These are phyloP conservation scores for Hypsopygia costalis DNA, from an alignment of 2,888 invertebrate genomes.

Conservation along the genomic window DNA sequence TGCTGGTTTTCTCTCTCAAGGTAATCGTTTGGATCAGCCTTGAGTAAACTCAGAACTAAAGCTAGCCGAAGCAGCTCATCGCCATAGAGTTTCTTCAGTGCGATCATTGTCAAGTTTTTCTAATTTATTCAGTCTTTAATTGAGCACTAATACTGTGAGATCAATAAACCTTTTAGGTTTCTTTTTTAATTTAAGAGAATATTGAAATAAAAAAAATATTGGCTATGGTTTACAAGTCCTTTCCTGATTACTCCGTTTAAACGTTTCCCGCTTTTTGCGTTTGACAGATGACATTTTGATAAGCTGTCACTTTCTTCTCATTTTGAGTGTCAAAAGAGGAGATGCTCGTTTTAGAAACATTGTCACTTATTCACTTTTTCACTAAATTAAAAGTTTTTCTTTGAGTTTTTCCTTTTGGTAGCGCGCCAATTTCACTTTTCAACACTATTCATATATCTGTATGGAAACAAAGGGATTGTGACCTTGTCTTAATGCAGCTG, in stretches of 20 bases:
- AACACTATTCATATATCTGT: conserved; percentile 20
- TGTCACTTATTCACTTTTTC: conserved; percentile 42
- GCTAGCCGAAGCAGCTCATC: conserved; percentile 91
- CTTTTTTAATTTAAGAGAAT: conserved; percentile 8
- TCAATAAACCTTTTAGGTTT: conserved; percentile 32
- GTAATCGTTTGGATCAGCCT: conserved; percentile 87
- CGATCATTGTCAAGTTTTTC: conserved; percentile 81
- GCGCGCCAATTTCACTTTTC: conserved; percentile 27
- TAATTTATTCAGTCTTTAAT: conserved; percentile 35
- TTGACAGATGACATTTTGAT: conserved; percentile 68
- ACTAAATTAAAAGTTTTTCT: conserved; percentile 22
- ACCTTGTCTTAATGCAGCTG: conserved; percentile 25
- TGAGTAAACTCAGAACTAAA: conserved; percentile 88
- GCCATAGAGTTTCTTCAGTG: conserved; percentile 89
- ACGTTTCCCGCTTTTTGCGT: conserved; percentile 57
- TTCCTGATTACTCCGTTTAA: conserved; percentile 23
- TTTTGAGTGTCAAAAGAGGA: conserved; percentile 20
- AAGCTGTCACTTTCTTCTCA: conserved; percentile 44
- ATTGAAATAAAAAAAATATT: conserved; percentile 15
- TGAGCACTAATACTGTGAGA: conserved; percentile 72
- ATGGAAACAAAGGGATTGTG: conserved; percentile 22
- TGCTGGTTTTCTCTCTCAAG: conserved; percentile 79
- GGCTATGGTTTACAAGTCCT: conserved; percentile 37
- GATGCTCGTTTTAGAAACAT: conserved; percentile 40
- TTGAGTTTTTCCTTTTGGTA: conserved; percentile 26